These are phyloP conservation scores for Tyrophagus putrescentiae DNA, from an alignment of 1,140 invertebrate species.

Conservation along the genomic window DNA sequence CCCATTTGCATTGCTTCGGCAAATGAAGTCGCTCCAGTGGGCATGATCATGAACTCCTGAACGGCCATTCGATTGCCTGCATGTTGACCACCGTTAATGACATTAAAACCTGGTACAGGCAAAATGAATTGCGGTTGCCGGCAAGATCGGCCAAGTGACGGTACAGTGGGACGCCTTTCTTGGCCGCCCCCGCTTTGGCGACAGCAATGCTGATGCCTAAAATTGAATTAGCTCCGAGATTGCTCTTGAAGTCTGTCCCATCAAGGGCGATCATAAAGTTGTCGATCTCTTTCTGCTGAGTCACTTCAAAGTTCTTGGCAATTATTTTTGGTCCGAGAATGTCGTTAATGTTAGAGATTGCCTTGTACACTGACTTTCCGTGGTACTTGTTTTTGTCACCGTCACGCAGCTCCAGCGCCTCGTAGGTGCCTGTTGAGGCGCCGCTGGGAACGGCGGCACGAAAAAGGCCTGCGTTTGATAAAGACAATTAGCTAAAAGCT, in stretches of 20 bases:
- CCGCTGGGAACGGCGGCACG: slow-evolving; percentile 92
- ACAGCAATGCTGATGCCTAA: slow-evolving; percentile 89
- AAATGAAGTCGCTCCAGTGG: slow-evolving; percentile 74
- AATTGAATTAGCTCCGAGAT: slow-evolving; percentile 89
- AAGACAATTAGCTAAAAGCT: too few species aligned
- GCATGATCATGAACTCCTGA: slow-evolving; percentile 96
- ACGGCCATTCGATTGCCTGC: slow-evolving; percentile 97
- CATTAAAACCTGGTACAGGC: slow-evolving; percentile 93
- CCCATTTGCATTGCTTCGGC: slow-evolving; percentile 98
- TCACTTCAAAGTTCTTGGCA: slow-evolving; percentile 57
- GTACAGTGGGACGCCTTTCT: slow-evolving; percentile 72
- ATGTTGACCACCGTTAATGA: slow-evolving; percentile 97
- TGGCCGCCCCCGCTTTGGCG: slow-evolving; percentile 86
- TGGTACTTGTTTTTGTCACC: slow-evolving; percentile 73
- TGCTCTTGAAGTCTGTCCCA: slow-evolving; percentile 84
- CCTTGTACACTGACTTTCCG: slow-evolving; percentile 86
- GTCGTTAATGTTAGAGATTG: slow-evolving; percentile 76
- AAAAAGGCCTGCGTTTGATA: slow-evolving; percentile 49
- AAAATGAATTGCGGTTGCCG: slow-evolving; percentile 74
- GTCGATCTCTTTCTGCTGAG: slow-evolving; percentile 81
- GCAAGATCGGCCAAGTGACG: slow-evolving; percentile 69
- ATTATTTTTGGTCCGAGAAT: slow-evolving; percentile 69
- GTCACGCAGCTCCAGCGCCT: slow-evolving; percentile 90
- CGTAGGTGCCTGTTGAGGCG: slow-evolving; percentile 90
- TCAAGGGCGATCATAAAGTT: slow-evolving; percentile 80